A percentile compares a stretch with the other conserved stretches of the same genome.
Evolutionary conservation across 2,797 vertebrate genomes (phyloP).

Genomic region (Apodemus agrarius): DNA sequence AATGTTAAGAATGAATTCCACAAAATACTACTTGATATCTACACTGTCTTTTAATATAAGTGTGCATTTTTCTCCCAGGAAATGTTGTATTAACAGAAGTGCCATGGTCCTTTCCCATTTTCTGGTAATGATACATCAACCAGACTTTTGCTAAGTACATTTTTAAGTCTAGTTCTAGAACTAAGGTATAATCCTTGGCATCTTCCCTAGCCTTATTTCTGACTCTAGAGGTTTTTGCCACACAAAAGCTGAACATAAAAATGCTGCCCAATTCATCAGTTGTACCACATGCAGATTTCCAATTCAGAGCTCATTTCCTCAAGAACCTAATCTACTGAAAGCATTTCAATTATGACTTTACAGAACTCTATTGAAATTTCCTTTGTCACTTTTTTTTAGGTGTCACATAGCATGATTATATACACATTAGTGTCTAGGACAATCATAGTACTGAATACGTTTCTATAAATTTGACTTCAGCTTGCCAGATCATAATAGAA

Average conservation of each 20-base stretch:
- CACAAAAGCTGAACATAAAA: neutral
- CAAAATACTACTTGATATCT: neutral
- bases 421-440: neutral
- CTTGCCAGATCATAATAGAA: neutral
- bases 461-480: neutral
- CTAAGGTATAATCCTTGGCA: accelerated
- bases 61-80: neutral
- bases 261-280: neutral
- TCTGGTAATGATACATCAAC: neutral
- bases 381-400: neutral
- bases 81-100: accelerated
- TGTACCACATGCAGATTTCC: neutral
- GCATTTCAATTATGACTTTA: neutral
- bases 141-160: neutral
- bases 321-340: neutral
- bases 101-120: neutral
- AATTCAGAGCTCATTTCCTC: neutral
- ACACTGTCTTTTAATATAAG: neutral
- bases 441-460: neutral
- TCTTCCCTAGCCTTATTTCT: neutral
- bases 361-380: neutral
- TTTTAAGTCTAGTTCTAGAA: neutral
- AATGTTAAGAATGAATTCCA: neutral
- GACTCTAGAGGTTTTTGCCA: neutral
- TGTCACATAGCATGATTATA: neutral